Base-by-base conservation (phyloP, 2,888 invertebrate genomes). In the Dione juno region DNA sequence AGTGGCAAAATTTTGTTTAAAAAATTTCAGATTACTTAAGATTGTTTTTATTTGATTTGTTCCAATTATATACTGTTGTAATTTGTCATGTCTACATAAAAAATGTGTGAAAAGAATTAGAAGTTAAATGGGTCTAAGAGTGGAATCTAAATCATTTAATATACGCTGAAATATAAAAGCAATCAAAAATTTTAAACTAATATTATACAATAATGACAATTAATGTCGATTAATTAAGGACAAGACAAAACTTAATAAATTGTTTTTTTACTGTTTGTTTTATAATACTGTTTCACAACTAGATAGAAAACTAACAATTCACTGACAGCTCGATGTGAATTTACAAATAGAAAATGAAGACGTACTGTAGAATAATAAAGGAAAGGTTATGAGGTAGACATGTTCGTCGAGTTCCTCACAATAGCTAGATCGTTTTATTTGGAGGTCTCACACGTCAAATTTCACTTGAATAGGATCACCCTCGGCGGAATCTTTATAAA, bases 371-470 rank as follows among this genome's bases (percentile, higher is more conserved):
- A 87, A 89, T 88, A 88, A 89, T 88, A 85, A 85, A 82, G 80
- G 78, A 78, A 81, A 84, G 83, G 82, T 87, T 88, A 88, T 88
- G 86, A 88, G 86, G 82, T 82, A 84, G 84, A 86, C 87, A 84
- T 85, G 84, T 86, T 81, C 82, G 83, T 81, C 80, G 77, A 80
- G 77, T 75, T 79, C 76, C 71, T 71, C 83, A 92, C 90, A 90
- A 90, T 86, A 78, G 83, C 78, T 76, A 75, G 76, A 77, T 76
- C 80, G 81, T 83, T 84, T 85, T 84, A 87, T 88, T 86, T 81
- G 83, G 82, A 87, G 86, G 87, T 84, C 87, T 88, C 88, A 89
- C 90, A 93, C 92, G 92, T 93, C 92, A 90, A 92, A 93, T 93
- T 93, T 90, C 91, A 91, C 91, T 83, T 92, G 90, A 93, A 92